Evolutionary conservation across 2,888 invertebrate genomes (phyloP).

Genomic region (Acanthosepion lycidas): DNA sequence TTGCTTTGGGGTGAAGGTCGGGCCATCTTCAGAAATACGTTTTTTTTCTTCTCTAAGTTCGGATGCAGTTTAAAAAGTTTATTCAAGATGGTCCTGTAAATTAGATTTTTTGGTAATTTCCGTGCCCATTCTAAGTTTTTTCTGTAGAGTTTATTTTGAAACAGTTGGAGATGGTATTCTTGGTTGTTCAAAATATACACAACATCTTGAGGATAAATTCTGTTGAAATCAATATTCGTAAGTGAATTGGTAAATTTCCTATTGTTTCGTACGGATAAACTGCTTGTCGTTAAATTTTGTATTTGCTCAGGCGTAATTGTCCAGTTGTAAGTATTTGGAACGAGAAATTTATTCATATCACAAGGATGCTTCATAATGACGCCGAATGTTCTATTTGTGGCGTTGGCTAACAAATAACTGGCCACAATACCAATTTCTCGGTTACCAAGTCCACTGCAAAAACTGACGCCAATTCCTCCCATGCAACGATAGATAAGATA

Average conservation of each 20-base stretch:
- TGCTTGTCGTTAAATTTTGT: neutral
- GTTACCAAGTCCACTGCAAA: constrained; percentile 23
- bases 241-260: neutral
- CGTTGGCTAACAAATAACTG: neutral
- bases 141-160: neutral
- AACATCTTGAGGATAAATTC: neutral
- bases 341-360: neutral
- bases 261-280: neutral
- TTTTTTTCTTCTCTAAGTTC: neutral
- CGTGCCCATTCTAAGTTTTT: neutral
- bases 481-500: neutral
- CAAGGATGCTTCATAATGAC: constrained; percentile 1
- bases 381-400: constrained; percentile 12
- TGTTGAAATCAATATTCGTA: neutral
- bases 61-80: constrained; percentile 33
- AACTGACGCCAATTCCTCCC: neutral
- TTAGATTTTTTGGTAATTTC: neutral
- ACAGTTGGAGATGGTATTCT: neutral
- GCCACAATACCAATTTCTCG: constrained; percentile 20
- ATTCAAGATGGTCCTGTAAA: neutral
- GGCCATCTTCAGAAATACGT: neutral
- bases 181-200: neutral
- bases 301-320: neutral
- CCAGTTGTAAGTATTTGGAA: constrained; percentile 1
- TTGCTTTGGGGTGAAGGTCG: neutral